Base-by-base conservation (phyloP, 2,888 invertebrate genomes). In the Bedellia somnulentella region DNA sequence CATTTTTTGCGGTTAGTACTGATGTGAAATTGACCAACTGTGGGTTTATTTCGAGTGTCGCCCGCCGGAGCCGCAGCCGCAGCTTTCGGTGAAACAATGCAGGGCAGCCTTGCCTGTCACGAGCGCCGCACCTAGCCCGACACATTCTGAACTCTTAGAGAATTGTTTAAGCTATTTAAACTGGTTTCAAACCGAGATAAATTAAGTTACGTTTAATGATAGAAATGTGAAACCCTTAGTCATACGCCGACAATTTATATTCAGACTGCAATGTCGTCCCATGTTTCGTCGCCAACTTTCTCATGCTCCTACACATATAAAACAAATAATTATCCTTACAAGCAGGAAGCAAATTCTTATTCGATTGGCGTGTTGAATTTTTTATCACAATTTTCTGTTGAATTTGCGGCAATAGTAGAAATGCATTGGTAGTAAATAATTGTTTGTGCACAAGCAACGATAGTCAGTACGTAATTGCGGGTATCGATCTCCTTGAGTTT, bases 161-260 rank as follows among this genome's bases (percentile, higher is more conserved):
- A 18, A 9, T 18, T 18, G 18, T n/a, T n/a, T n/a, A n/a, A n/a
- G n/a, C n/a, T n/a, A n/a, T n/a, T n/a, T n/a, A n/a, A n/a, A n/a
- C n/a, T n/a, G n/a, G n/a, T n/a, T n/a, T n/a, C n/a, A n/a, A n/a
- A n/a, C n/a, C n/a, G n/a, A n/a, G n/a, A n/a, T n/a, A n/a, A n/a
- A n/a, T n/a, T n/a, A n/a, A n/a, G n/a, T n/a, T n/a, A n/a, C n/a
- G n/a, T n/a, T n/a, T n/a, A n/a, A n/a, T n/a, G n/a, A n/a, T n/a
- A n/a, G n/a, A n/a, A n/a, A n/a, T 71, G 62, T 58, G 66, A 68
- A 68, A 68, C 56, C 45, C 44, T 44, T 29, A 42, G 44, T 55
- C 57, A 57, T 57, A 60, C 57, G 68, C 62, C 47, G 54, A 49
- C 52, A 38, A 63, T 73, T 71, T 60, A 67, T 73, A 75, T 75